phyloP scores from a whole-genome alignment of 92 coral and sea anemone genomes.

The Porites lobata region DNA sequence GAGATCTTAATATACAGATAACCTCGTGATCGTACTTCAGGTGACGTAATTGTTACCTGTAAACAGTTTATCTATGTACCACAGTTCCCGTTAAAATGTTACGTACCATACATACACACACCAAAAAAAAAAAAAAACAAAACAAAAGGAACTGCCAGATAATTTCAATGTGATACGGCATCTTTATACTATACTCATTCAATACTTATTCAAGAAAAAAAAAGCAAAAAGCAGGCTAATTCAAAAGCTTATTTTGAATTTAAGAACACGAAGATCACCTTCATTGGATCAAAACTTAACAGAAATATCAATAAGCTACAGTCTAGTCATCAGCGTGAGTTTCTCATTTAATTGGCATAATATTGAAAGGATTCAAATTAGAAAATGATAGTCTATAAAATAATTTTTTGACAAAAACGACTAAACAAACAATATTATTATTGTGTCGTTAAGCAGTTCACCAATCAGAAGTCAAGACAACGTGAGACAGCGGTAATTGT shows the following conservation, averaged over 20 bases:
- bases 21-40: no score
- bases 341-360: neutral
- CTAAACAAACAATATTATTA: neutral
- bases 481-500: neutral
- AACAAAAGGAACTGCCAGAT: neutral
- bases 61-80: no score
- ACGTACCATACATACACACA: no score
- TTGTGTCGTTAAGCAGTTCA: neutral
- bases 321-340: neutral
- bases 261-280: neutral
- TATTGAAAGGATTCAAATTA: neutral
- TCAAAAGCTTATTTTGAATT: neutral
- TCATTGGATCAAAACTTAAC: neutral
- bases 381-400: neutral
- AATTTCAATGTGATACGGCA: neutral
- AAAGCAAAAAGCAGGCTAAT: neutral
- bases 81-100: no score
- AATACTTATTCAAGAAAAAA: no score
- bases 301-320: no score
- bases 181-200: neutral
- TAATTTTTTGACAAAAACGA: neutral
- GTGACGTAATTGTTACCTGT: no score
- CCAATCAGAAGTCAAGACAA: no score
- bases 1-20: no score
- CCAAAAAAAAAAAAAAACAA: no score